A percentile compares a stretch with the other conserved stretches of the same genome.
These are phyloP conservation scores for Lasius fuliginosus DNA, from an alignment of 2,888 invertebrate species.

Conservation along the genomic window DNA sequence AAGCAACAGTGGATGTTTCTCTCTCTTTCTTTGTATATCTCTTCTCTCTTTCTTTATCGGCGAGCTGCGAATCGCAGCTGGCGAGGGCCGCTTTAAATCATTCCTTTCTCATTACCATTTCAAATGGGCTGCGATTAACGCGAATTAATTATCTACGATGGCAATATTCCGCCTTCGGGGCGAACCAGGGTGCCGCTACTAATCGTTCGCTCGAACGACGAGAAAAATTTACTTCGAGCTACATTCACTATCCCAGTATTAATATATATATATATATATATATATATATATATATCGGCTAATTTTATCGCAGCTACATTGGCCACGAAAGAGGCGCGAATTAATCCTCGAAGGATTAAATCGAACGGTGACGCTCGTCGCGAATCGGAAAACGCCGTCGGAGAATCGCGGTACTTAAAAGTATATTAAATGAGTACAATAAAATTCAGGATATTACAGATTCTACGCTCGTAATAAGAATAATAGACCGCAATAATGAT, in stretches of 20 bases:
- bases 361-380: conserved; percentile 46
- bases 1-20: not conserved
- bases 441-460: not conserved
- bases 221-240: conserved; percentile 36
- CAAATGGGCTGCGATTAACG: conserved; percentile 78
- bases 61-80: conserved; percentile 47
- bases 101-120: conserved; percentile 75
- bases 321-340: conserved; percentile 36
- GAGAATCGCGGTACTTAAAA: conserved; percentile 29
- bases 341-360: conserved; percentile 51
- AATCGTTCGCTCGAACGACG: conserved; percentile 56
- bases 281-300: conserved; percentile 32
- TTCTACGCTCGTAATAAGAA: conserved; percentile 6
- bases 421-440: conserved; percentile 11
- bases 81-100: conserved; percentile 68
- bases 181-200: conserved; percentile 32
- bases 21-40: not conserved
- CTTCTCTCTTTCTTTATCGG: conserved; percentile 43
- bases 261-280: conserved; percentile 23
- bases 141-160: conserved; percentile 77
- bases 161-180: conserved; percentile 67
- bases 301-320: conserved; percentile 41
- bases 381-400: conserved; percentile 34
- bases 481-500: not conserved
- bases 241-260: conserved; percentile 21